A percentile compares a stretch with the other conserved stretches of the same genome.
These are phyloP conservation scores for Unio pictorum DNA, from an alignment of 2,888 invertebrate species.

Conservation along the genomic window DNA sequence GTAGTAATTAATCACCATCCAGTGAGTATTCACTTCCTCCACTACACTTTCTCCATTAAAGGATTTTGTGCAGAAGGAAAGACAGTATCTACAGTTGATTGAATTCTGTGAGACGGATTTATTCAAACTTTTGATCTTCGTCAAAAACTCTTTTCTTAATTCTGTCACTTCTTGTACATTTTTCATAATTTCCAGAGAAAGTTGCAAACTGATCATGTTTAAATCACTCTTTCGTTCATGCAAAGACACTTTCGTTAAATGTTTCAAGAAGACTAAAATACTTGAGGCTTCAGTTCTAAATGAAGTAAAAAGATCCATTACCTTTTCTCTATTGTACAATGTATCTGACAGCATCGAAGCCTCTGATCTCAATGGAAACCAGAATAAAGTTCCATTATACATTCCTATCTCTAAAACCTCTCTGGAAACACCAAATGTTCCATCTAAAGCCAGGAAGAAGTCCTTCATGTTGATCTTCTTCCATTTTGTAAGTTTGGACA, in stretches of 20 bases:
- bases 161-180: slow-evolving; percentile 4
- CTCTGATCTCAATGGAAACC: slow-evolving; percentile 62
- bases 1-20: slow-evolving; percentile 33
- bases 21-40: slow-evolving; percentile 1
- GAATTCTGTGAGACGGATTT: too few relatives aligned
- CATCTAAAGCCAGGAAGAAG: slow-evolving; percentile 39
- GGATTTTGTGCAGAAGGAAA: too few relatives aligned
- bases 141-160: not conserved
- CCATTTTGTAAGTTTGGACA: slow-evolving; percentile 15
- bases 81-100: too few relatives aligned
- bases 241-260: slow-evolving; percentile 41
- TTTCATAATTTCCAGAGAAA: slow-evolving; percentile 1
- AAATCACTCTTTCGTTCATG: too few relatives aligned
- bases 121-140: not conserved
- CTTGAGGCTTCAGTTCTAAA: slow-evolving; percentile 56
- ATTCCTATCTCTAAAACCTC: slow-evolving; percentile 30
- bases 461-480: slow-evolving; percentile 24
- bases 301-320: slow-evolving; percentile 47
- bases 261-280: slow-evolving; percentile 60
- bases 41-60: too few relatives aligned
- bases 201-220: too few relatives aligned
- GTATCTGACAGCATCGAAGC: slow-evolving; percentile 51
- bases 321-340: slow-evolving; percentile 43
- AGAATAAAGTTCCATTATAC: slow-evolving; percentile 61
- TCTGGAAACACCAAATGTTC: slow-evolving; percentile 41